These are phyloP conservation scores for Acronicta aceris DNA, from an alignment of 2,888 invertebrate genomes.

Conservation along the genomic window DNA sequence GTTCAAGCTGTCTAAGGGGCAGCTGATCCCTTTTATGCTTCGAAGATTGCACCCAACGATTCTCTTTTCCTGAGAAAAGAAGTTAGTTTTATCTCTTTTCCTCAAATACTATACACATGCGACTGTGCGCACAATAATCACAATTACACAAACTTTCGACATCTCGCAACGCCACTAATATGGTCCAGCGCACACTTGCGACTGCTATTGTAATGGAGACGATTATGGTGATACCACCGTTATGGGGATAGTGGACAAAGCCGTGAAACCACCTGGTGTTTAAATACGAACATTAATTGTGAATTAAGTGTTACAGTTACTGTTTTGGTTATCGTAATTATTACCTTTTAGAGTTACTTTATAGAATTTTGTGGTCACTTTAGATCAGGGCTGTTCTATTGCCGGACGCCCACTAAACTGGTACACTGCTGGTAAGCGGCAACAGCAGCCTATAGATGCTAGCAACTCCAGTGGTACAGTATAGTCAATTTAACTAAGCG, in stretches of 20 bases:
- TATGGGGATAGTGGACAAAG: slow-evolving; percentile 1
- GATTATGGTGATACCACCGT: slow-evolving; percentile 2
- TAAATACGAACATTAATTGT: not conserved
- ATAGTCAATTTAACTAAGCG: no score
- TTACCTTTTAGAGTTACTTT: not conserved
- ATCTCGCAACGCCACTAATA: slow-evolving; percentile 50
- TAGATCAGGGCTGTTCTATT: no score
- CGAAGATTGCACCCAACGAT: no score
- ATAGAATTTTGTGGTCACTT: no score
- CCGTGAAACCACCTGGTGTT: slow-evolving; percentile 2
- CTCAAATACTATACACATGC: not conserved
- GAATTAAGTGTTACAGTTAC: slow-evolving; percentile 1
- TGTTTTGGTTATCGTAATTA: not conserved
- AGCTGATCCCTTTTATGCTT: no score
- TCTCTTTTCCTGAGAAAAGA: no score
- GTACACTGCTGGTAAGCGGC: no score
- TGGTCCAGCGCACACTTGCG: slow-evolving; percentile 34
- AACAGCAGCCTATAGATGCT: no score
- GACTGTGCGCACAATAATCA: slow-evolving; percentile 44
- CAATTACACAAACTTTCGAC: slow-evolving; percentile 41
- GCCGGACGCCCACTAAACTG: no score
- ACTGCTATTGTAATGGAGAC: slow-evolving; percentile 10
- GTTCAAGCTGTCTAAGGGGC: no score
- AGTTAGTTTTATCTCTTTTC: no score
- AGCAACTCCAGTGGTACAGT: no score